Evolutionary conservation across 2,113 vertebrate species (phyloP).

Genomic region (Camelus bactrianus): DNA sequence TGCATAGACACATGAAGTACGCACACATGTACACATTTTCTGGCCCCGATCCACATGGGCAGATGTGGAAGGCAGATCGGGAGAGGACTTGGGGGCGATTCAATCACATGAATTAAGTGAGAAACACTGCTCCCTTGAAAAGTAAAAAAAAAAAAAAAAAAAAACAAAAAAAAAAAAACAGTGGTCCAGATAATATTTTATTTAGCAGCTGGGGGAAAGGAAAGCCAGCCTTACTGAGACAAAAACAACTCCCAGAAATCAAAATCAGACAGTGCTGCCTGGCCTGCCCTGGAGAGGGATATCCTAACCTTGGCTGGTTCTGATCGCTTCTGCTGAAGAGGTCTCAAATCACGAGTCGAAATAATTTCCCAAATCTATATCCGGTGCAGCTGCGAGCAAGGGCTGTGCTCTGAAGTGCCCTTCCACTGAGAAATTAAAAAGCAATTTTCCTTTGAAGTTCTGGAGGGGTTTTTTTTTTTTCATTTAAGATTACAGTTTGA

Average conservation of each 20-base stretch:
- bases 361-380: not conserved
- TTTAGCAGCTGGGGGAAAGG: not conserved
- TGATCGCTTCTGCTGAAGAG: not conserved
- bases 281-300: rapidly evolving
- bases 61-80: rapidly evolving
- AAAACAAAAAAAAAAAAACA: not conserved
- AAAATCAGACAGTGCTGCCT: not conserved
- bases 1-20: rapidly evolving
- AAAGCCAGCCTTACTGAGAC: not conserved
- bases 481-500: constrained; percentile 48
- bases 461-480: not conserved
- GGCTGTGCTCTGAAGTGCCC: not conserved
- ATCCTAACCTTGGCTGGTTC: not conserved
- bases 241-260: not conserved
- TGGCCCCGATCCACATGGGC: rapidly evolving
- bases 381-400: constrained; percentile 5
- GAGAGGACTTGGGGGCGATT: not conserved
- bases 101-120: not conserved
- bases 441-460: constrained; percentile 62
- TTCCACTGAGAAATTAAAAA: constrained; percentile 45
- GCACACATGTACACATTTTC: rapidly evolving
- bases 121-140: not conserved
- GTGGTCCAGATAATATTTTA: not conserved
- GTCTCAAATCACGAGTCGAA: not conserved
- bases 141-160: not conserved